Base-by-base conservation (phyloP, 2,888 invertebrate genomes). In the Stenodema calcarata region DNA sequence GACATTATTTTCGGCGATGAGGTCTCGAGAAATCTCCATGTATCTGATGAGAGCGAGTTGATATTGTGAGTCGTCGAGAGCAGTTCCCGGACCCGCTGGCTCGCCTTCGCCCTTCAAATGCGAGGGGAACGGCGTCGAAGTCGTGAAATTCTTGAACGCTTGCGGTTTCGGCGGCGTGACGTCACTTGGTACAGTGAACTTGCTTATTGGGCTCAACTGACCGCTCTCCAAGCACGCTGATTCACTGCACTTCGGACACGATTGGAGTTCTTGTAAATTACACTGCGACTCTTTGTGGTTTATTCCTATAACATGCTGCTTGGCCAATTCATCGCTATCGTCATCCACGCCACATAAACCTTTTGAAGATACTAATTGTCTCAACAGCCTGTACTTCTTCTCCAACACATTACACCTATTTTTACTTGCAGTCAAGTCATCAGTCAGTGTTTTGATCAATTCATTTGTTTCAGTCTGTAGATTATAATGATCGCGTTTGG, bases 11-110 rank as follows among this genome's bases (percentile, higher is more conserved):
- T 88, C 87, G 0, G 23, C 12, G 54, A 79, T 87, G 27, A 88
- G 62, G 9, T 41, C 79, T 16, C 83, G 75, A 50, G 82, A 88
- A 18, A 50, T 85, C 82, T 88, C 88, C 87, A 88, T 87, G 86
- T 87, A 87, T 73, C 83, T 75, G 7, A 88, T 79, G 18, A 87
- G 70, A 27, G 88, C 75, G 23, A 80, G 50, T 28, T 70, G 78
- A 69, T 23, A 80, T 27, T 35, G 79, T 42, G 47, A 44, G 27
- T 75, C 44, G 12, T 54, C 73, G 16, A 78, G 42, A 0, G 9
- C 11, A 11, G 9, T 14, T 1, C 41, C 23, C 16, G 69, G 27
- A 28, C 28, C 16, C 0, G 11, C 62, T 11, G 62, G 23, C n/a
- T 87, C 88, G n/a, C 88, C 88, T 12, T 76, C 88, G 4, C 86